Evolutionary conservation across 2,113 vertebrate species (phyloP).

Genomic region (Callorhinus ursinus): DNA sequence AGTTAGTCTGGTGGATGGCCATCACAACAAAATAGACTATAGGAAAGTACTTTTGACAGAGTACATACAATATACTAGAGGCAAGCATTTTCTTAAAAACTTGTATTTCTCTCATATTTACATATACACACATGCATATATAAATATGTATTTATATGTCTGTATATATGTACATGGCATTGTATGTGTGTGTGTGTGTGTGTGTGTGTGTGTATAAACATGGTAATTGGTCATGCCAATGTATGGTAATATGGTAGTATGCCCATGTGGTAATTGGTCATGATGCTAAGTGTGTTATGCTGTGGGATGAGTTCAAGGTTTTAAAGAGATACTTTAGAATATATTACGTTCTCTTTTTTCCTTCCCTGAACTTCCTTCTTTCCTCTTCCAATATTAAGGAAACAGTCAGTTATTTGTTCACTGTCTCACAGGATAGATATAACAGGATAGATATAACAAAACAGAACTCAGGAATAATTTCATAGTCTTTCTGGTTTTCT

Average conservation of each 20-base stretch:
- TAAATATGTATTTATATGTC: neutral
- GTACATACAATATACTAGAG: neutral
- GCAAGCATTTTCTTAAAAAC: neutral
- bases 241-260: neutral
- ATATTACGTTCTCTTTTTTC: neutral
- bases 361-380: neutral
- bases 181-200: neutral
- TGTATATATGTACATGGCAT: rapidly evolving
- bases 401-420: neutral
- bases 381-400: neutral
- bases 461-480: neutral
- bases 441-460: neutral
- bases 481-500: neutral
- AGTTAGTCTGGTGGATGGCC: neutral
- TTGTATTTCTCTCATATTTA: neutral
- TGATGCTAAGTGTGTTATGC: neutral
- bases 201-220: neutral
- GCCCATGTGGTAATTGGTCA: neutral
- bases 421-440: neutral
- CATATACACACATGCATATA: neutral
- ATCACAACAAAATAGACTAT: neutral
- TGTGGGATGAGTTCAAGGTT: neutral
- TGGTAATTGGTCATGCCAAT: neutral
- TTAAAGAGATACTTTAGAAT: neutral
- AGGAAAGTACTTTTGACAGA: neutral